These are phyloP conservation scores for Lithophane leautieri DNA, from an alignment of 2,888 invertebrate species.

Conservation along the genomic window DNA sequence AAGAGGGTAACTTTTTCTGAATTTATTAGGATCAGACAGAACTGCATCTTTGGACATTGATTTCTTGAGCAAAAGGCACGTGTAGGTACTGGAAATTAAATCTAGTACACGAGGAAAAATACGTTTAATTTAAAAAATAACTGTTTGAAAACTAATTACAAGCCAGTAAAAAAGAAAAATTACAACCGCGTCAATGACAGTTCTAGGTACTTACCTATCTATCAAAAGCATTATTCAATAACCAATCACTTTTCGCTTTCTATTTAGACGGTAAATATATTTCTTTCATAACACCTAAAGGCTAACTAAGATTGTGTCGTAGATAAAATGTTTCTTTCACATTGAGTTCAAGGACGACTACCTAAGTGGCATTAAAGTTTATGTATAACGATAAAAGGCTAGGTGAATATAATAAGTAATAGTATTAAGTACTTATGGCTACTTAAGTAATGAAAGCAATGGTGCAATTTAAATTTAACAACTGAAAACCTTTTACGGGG, in stretches of 20 bases:
- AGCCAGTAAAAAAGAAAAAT: background rate
- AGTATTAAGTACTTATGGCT: background rate
- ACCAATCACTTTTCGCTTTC: slow-evolving; percentile 36
- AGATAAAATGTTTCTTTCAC: slow-evolving; percentile 31
- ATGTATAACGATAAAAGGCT: slow-evolving; percentile 19
- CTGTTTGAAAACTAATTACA: background rate
- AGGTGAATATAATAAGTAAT: slow-evolving; percentile 5
- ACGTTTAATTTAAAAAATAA: background rate
- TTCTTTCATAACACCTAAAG: slow-evolving; percentile 36
- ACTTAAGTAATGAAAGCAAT: background rate
- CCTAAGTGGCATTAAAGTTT: slow-evolving; percentile 12
- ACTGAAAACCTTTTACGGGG: background rate
- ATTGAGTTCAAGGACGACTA: slow-evolving; percentile 48
- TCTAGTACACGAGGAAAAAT: background rate
- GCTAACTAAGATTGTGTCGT: slow-evolving; percentile 39
- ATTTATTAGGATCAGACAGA: slow-evolving; percentile 21
- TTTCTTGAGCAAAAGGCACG: background rate
- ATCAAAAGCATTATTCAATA: slow-evolving; percentile 22
- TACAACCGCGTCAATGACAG: background rate
- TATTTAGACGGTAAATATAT: slow-evolving; percentile 14
- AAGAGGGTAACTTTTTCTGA: background rate
- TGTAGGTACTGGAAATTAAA: background rate
- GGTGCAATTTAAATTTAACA: background rate
- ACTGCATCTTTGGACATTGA: background rate
- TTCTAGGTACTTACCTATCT: background rate